Evolutionary conservation across 1,140 invertebrate species (phyloP).

Genomic region (Drosophila prosaltans): DNA sequence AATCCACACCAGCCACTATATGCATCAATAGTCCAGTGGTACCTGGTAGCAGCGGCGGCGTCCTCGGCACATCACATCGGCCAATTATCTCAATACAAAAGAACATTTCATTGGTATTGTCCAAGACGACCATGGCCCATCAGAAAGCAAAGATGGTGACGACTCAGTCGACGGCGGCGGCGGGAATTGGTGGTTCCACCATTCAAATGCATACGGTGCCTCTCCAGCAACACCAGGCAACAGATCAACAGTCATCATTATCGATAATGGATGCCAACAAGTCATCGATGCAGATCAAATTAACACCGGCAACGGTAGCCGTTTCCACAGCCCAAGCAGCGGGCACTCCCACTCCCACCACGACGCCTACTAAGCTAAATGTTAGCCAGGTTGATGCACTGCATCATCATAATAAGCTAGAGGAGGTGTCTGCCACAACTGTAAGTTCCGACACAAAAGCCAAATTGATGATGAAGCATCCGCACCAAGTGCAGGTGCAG

Average conservation of each 20-base stretch:
- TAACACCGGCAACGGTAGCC: neutral
- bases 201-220: conserved; percentile 52
- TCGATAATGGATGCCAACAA: neutral
- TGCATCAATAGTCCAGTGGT: conserved; percentile 22
- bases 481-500: conserved; percentile 3
- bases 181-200: conserved; percentile 19
- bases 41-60: neutral
- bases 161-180: conserved; percentile 25
- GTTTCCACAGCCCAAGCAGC: neutral
- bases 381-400: conserved; percentile 21
- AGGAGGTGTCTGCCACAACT: conserved; percentile 22
- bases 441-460: conserved; percentile 30
- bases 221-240: neutral
- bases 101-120: conserved; percentile 65
- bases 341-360: conserved; percentile 8
- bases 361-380: conserved; percentile 28
- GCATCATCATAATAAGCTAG: conserved; percentile 19
- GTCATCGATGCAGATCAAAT: neutral
- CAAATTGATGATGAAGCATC: conserved; percentile 45
- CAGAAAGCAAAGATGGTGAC: conserved; percentile 67
- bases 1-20: conserved; percentile 23
- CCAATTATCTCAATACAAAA: conserved; percentile 56
- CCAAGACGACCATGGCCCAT: conserved; percentile 66
- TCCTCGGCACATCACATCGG: conserved; percentile 12
- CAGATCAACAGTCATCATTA: neutral